Evolutionary conservation across 2,113 vertebrate species (phyloP).

Genomic region (Grantiella picta): DNA sequence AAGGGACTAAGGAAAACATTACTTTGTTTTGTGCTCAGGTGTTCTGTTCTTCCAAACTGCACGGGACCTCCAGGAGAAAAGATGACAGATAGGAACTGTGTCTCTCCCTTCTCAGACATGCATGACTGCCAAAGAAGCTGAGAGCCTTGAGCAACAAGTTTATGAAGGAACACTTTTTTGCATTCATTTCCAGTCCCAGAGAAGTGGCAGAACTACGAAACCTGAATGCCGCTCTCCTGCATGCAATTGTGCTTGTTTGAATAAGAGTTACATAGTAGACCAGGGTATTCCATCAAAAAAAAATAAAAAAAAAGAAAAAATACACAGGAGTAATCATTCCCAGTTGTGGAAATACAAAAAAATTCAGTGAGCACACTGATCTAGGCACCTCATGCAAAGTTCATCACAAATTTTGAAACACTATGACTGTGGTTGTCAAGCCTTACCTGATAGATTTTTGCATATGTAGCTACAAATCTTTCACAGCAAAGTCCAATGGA

Average conservation of each 20-base stretch:
- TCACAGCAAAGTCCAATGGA: constrained; percentile 16
- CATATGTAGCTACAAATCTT: not conserved
- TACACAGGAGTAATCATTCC: not conserved
- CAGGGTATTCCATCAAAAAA: not conserved
- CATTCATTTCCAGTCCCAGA: not conserved
- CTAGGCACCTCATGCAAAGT: not conserved
- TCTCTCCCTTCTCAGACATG: not conserved
- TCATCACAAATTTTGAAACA: not conserved
- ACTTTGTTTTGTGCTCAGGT: not conserved
- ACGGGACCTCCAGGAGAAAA: not conserved
- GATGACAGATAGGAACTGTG: not conserved
- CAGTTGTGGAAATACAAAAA: not conserved
- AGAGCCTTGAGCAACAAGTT: not conserved
- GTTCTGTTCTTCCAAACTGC: not conserved
- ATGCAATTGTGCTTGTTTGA: not conserved
- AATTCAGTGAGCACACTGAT: not conserved
- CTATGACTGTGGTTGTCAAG: not conserved
- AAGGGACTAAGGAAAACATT: not conserved
- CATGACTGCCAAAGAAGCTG: not conserved
- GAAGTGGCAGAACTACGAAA: not conserved
- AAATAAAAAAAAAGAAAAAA: not conserved
- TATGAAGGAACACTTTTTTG: not conserved
- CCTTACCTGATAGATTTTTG: constrained; percentile 6
- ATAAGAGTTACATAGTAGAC: not conserved
- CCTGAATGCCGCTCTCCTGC: not conserved